Evolutionary conservation across 2,113 vertebrate species (phyloP).

Genomic region (Spea bombifrons): DNA sequence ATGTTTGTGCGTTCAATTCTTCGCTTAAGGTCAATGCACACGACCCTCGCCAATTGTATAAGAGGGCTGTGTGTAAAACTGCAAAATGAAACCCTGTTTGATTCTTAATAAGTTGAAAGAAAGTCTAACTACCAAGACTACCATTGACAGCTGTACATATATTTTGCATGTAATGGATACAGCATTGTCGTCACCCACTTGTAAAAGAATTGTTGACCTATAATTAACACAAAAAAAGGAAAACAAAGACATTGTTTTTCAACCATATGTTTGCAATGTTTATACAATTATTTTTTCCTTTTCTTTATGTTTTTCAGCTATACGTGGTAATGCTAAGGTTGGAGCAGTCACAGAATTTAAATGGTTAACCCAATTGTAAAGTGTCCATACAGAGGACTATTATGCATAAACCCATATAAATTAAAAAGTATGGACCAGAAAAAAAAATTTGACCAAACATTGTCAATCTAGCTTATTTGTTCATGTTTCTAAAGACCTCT

Average conservation of each 20-base stretch:
- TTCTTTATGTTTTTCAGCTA: too few relatives aligned
- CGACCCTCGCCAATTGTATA: not conserved
- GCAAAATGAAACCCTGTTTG: not conserved
- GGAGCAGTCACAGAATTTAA: too few relatives aligned
- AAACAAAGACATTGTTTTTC: not conserved
- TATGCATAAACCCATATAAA: too few relatives aligned
- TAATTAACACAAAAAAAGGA: not conserved
- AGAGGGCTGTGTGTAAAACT: not conserved
- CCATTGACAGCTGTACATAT: conserved; percentile 10
- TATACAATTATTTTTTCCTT: too few relatives aligned
- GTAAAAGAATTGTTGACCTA: not conserved
- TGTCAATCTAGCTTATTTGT: too few relatives aligned
- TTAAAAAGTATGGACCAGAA: too few relatives aligned
- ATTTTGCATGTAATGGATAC: not conserved
- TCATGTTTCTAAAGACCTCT: too few relatives aligned
- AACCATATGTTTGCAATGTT: too few relatives aligned
- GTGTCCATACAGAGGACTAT: too few relatives aligned
- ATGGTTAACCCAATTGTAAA: too few relatives aligned
- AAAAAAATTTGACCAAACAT: too few relatives aligned
- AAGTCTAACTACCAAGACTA: not conserved
- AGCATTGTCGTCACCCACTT: conserved; percentile 10
- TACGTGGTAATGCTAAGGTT: too few relatives aligned
- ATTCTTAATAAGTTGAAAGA: not conserved
- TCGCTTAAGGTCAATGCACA: not conserved
- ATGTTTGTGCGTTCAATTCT: not conserved